Evolutionary conservation across 1,140 invertebrate species (phyloP).

Genomic region (Lysiphlebus fabarum): DNA sequence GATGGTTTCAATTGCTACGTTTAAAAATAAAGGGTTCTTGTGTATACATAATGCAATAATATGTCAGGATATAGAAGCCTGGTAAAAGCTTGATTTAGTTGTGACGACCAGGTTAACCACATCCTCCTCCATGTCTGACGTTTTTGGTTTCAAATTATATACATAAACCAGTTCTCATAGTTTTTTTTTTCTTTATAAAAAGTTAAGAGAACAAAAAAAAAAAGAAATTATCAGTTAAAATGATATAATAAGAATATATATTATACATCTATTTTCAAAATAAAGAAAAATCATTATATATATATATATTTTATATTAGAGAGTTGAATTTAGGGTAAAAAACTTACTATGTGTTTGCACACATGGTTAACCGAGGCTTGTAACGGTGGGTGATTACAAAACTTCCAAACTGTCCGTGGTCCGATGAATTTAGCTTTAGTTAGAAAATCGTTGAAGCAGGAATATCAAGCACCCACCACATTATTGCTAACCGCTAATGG

Average conservation of each 20-base stretch:
- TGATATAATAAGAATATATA: conserved; percentile 7
- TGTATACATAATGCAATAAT: too few relatives aligned
- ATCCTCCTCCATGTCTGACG: conserved; percentile 30
- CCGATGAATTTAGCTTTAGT: conserved; percentile 26
- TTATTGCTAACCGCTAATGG: conserved; percentile 43
- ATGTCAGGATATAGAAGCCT: conserved; percentile 27
- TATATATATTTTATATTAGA: too few relatives aligned
- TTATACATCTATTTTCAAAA: neutral
- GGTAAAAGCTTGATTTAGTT: conserved; percentile 33
- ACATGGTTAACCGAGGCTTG: conserved; percentile 13
- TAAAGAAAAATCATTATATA: neutral
- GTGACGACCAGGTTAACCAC: conserved; percentile 38
- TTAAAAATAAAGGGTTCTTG: conserved; percentile 2
- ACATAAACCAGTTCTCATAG: too few relatives aligned
- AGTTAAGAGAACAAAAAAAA: conserved; percentile 3
- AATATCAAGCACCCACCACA: conserved; percentile 11
- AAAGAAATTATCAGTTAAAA: conserved; percentile 41
- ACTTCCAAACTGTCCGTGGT: conserved; percentile 27
- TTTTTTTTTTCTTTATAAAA: conserved; percentile 23
- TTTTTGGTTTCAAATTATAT: too few relatives aligned
- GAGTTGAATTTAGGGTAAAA: neutral
- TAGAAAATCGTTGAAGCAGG: conserved; percentile 42
- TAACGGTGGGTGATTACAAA: conserved; percentile 24
- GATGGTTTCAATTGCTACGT: neutral
- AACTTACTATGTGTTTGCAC: neutral